Base-by-base conservation (phyloP, 2,888 invertebrate genomes). In the Diadromus collaris region DNA sequence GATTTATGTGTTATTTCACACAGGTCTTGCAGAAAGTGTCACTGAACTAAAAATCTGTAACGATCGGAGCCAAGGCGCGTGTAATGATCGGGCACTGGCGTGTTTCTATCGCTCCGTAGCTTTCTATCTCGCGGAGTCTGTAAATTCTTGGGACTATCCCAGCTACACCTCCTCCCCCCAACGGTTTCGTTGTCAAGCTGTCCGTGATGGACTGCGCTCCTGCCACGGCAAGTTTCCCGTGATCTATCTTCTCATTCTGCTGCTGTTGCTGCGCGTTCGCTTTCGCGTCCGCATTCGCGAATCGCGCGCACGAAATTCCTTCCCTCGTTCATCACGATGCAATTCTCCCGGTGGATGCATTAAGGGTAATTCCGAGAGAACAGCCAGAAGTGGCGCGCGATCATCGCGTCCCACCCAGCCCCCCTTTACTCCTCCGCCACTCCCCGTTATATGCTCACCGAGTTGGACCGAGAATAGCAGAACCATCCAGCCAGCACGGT, bases 251-350 rank as follows among this genome's bases (percentile, higher is more conserved):
- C 56, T 32, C 73, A 27, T 70, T 38, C 44, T 54, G 46, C 48
- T 54, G 60, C 63, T 27, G 38, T 67, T 67, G 60, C 38, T 38
- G 67, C 27, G 51, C 34, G 32, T 61, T 32, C 64, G 63, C 51
- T 48, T 69, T 63, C 71, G 56, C 76, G 64, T 61, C 34, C 61
- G 60, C 73, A 65, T 73, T 79, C 72, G 65, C 76, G 80, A 79
- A 82, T 82, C 78, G 76, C 80, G 65, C 79, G 80, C 76, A 82
- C 74, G 83, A 83, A 79, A 83, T 82, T 81, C 79, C 82, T 78
- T 73, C 73, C 61, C 76, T 82, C 82, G 80, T 83, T 83, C 78
- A 83, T 83, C 83, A 83, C 82, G 74, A 80, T 78, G 80, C 82
- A 79, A 82, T 82, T 79, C 83, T 78, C 79, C 68, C 69, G 75